Evolutionary conservation across 1,140 invertebrate genomes (phyloP).

Genomic region (Eulimnadia texana): DNA sequence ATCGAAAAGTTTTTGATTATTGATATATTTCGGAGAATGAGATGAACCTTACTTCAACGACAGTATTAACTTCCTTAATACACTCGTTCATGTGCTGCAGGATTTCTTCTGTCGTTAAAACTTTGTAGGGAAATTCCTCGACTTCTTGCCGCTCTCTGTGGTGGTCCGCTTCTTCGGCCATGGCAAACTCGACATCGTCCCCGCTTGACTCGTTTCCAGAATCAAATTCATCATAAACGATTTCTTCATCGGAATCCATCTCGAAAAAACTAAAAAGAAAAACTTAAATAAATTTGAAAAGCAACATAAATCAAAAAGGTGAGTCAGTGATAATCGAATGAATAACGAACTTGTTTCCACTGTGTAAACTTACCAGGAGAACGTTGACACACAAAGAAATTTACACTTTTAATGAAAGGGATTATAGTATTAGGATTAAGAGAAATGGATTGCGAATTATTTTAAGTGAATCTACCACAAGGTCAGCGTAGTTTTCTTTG

Average conservation of each 20-base stretch:
- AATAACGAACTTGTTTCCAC: too few relatives aligned
- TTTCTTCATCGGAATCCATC: conserved; percentile 86
- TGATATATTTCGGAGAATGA: not conserved
- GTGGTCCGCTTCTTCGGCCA: conserved; percentile 69
- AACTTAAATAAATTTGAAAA: not conserved
- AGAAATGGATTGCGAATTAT: too few relatives aligned
- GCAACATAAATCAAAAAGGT: not conserved
- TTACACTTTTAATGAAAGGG: too few relatives aligned
- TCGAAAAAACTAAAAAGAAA: not conserved
- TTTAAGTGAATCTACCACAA: too few relatives aligned
- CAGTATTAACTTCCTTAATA: conserved; percentile 86
- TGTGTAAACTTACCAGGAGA: too few relatives aligned
- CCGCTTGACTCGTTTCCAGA: conserved; percentile 81
- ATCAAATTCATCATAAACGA: conserved; percentile 68
- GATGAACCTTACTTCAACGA: conserved; percentile 52
- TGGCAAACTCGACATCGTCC: conserved; percentile 75
- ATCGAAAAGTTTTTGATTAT: conserved; percentile 18
- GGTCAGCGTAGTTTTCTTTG: not conserved
- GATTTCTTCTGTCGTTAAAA: conserved; percentile 87
- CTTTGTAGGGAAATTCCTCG: conserved; percentile 86
- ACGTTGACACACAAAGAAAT: too few relatives aligned
- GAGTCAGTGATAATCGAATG: too few relatives aligned
- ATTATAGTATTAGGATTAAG: too few relatives aligned
- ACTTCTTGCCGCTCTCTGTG: conserved; percentile 59
- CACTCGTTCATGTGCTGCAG: conserved; percentile 93